Evolutionary conservation across 2,888 invertebrate genomes (phyloP), one percentile per base, ranked within the genome.

Genomic region (Biston stratarius): DNA sequence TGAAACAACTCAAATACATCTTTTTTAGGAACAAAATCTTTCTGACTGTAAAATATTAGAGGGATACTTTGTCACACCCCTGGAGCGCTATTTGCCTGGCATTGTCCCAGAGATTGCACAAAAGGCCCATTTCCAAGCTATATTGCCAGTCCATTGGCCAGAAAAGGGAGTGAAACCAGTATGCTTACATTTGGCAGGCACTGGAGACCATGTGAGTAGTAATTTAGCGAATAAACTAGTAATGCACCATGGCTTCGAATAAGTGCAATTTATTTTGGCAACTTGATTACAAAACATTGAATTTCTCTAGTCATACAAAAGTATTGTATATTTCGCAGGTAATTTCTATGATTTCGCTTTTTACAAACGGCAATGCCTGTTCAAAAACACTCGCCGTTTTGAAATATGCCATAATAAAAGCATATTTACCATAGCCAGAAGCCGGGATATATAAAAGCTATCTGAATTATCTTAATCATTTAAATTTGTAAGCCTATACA

Each of bases 101-200:
- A 96, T 99, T 70, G 96, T 99, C 74, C 98, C 98, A 0, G 95
- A 96, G 77, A 97, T 97, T 79, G 96, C 97, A 0, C 96, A 96
- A 83, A 96, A 95, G 73, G 98, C 98, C 0, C 95, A 97, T 90
- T 99, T 98, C 87, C 94, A 94, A 77, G 95, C 97, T 69, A 83
- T 99, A 44, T 83, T 99, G 74, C 99, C 99, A 0, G 92, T 95
- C 38, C 95, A 96, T 76, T 99, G 99, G 98, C 94, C 94, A 0
- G 90, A 95, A 64, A 93, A 95, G 72, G 91, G 94, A 15, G 95
- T 95, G 77, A 97, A 96, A 82, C 98, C 98, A 5, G 95, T 99
- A 45, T 99, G 99, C 86, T 95, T 99, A 72, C 99, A 99, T 84
- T 94, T 99, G 74, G 99, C 99, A 38, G 99, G 99, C 40, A 99